Percentiles rank a stretch among this genome's conserved stretches.
phyloP scores from a whole-genome alignment of 2,113 vertebrate genomes.

The Gasterosteus aculeatus region DNA sequence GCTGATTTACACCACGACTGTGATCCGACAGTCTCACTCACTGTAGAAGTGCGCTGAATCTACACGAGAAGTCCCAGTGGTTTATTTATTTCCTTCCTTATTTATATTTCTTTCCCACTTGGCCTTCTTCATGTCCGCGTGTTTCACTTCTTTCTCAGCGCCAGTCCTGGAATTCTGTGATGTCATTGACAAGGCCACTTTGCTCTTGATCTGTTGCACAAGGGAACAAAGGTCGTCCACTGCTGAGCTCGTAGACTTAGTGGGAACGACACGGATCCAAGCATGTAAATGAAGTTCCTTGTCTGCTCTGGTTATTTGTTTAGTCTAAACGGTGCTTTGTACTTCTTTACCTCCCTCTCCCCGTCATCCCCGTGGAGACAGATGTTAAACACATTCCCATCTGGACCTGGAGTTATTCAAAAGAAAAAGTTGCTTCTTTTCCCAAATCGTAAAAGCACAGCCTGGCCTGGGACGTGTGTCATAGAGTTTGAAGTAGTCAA shows the following conservation, averaged over 20 bases:
- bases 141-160: not conserved
- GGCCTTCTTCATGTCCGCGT: not conserved
- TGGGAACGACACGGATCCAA: not conserved
- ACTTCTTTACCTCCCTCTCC: not conserved
- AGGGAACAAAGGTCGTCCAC: too few species aligned
- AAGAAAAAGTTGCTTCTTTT: not conserved
- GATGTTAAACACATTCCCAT: not conserved
- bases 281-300: not conserved
- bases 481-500: not conserved
- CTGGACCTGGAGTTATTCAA: not conserved
- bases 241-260: not conserved
- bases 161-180: too few species aligned
- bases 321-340: not conserved
- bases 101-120: not conserved
- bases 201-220: too few species aligned
- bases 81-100: not conserved
- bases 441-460: slow-evolving; percentile 1
- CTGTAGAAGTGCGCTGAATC: too few species aligned
- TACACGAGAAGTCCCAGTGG: not conserved
- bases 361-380: not conserved
- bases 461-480: not conserved
- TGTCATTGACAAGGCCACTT: too few species aligned
- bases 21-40: not conserved
- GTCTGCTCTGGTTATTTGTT: not conserved
- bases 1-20: slow-evolving; percentile 39